Conservation (phyloP, 1,140 invertebrate species). For the Drosophila melanica region DNA sequence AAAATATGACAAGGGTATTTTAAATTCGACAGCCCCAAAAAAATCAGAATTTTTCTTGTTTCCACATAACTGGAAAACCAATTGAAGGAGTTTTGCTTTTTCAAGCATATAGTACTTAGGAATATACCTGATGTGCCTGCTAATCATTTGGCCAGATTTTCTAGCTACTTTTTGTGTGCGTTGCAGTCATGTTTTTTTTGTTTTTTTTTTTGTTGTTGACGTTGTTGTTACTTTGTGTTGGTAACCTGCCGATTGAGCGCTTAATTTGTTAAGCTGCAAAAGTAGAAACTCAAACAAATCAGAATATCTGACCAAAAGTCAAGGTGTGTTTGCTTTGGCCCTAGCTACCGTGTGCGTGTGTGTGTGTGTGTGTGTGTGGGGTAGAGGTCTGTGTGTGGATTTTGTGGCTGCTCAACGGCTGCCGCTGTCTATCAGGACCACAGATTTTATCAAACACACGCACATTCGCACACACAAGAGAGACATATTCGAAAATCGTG, state of each 20-base stretch:
- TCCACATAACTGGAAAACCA: too few relatives aligned
- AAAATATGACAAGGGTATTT: too few relatives aligned
- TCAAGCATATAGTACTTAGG: too few relatives aligned
- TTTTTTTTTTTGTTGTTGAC: conserved; percentile 20
- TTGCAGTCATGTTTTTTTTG: conserved; percentile 29
- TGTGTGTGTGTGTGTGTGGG: conserved; percentile 28
- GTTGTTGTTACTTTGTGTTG: conserved; percentile 24
- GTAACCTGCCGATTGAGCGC: conserved; percentile 75
- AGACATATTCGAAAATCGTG: conserved; percentile 27
- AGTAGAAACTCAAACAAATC: conserved; percentile 84
- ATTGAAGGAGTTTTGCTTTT: too few relatives aligned
- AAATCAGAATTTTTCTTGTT: too few relatives aligned
- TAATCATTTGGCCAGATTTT: conserved; percentile 32
- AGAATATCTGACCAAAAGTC: conserved; percentile 80
- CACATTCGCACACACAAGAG: conserved; percentile 26
- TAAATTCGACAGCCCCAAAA: too few relatives aligned
- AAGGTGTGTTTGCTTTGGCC: conserved; percentile 71
- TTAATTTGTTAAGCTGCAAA: conserved; percentile 83
- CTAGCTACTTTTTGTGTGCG: conserved; percentile 15
- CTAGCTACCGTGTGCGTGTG: conserved; percentile 11
- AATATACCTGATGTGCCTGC: conserved; percentile 5
- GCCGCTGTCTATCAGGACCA: conserved; percentile 58
- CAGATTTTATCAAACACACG: conserved; percentile 66
- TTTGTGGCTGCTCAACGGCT: conserved; percentile 66
- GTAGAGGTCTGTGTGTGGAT: conserved; percentile 42